Evolutionary conservation across 2,113 vertebrate genomes (phyloP).

Genomic region (Elachura formosa): DNA sequence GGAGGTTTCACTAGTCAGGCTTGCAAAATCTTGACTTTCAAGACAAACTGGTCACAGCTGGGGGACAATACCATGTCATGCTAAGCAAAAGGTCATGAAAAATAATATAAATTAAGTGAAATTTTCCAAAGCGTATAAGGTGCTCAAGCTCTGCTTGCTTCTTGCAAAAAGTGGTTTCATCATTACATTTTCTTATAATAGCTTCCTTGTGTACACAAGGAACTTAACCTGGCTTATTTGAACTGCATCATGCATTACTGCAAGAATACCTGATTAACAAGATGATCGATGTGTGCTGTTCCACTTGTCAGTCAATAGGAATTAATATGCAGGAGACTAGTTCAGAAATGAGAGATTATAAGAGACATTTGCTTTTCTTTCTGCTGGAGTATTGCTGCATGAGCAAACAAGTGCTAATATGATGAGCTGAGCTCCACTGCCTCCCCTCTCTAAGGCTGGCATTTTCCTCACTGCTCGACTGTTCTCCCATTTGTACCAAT

Average conservation of each 20-base stretch:
- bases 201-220: conserved; percentile 57
- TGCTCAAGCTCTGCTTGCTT: not conserved
- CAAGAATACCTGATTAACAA: conserved; percentile 38
- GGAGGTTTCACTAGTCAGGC: not conserved
- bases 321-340: not conserved
- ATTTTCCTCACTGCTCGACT: not conserved
- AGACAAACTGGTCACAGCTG: not conserved
- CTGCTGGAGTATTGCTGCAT: not conserved
- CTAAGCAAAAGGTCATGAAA: conserved; percentile 9
- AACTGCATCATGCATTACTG: conserved; percentile 4
- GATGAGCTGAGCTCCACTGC: not conserved
- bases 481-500: not conserved
- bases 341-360: not conserved
- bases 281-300: conserved; percentile 35
- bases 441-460: not conserved
- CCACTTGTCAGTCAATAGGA: conserved; percentile 25
- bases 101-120: not conserved
- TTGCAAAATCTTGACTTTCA: conserved; percentile 43
- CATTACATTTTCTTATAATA: conserved; percentile 24
- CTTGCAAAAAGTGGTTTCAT: conserved; percentile 41
- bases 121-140: not conserved
- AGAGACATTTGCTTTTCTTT: not conserved
- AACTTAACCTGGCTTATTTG: conserved; percentile 32
- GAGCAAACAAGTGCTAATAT: not conserved
- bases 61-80: not conserved